phyloP scores from a whole-genome alignment of 2,113 vertebrate genomes.

The Anarhynchus alexandrinus region DNA sequence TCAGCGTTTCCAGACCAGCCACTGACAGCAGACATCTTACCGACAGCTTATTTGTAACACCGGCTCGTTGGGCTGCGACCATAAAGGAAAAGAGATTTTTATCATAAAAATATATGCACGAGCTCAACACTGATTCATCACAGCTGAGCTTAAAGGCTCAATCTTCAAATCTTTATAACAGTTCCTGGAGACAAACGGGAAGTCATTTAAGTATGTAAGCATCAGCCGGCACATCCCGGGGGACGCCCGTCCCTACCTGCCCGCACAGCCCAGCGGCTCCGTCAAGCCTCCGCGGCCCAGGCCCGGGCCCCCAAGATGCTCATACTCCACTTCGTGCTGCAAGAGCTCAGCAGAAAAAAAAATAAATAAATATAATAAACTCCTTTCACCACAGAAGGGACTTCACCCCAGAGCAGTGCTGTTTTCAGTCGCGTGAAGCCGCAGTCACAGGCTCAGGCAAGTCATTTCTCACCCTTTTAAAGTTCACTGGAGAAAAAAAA shows the following conservation, averaged over 20 bases:
- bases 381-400: not conserved
- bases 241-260: not conserved
- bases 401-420: not conserved
- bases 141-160: not conserved
- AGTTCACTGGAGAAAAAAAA: not conserved
- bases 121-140: not conserved
- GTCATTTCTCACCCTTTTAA: not conserved
- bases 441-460: not conserved
- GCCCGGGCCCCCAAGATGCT: not conserved
- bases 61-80: not conserved
- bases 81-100: not conserved
- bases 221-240: not conserved
- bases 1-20: not conserved
- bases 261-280: not conserved
- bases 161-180: not conserved
- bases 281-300: not conserved
- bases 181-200: not conserved
- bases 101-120: not conserved
- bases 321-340: not conserved
- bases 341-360: not conserved
- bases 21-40: not conserved
- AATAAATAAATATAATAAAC: not conserved
- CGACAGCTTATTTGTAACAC: not conserved
- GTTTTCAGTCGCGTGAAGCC: not conserved
- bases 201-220: not conserved